Evolutionary conservation across 1,140 invertebrate species (phyloP), one percentile per base, ranked within the genome.

Genomic region (Drosophila ambigua): DNA sequence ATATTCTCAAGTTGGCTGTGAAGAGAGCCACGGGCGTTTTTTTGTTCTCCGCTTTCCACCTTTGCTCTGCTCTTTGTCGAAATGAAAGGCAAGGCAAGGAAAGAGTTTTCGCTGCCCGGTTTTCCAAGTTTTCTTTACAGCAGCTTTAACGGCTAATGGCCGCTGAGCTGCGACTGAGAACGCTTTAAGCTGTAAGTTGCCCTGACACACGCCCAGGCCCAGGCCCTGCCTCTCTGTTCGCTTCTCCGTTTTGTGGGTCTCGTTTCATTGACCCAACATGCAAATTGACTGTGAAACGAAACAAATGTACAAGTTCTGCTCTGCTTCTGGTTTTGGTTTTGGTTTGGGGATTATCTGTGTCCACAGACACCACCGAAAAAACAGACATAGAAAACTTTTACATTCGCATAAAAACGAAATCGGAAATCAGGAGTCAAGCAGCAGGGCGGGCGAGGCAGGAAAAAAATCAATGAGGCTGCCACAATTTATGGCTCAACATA

Each of bases 401-500:
- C 35, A 69, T 44, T 69, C 52, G 57, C 31, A 69, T 78, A 13
- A 39, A 78, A 81, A 78, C 63, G 66, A 78, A 81, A 81, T 81
- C 74, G 78, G 55, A 69, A 82, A 67, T 74, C 73, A 52, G 26
- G 50, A 52, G n/a, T 52, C 50, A 35, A n/a, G 31, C 62, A 69
- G 2, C 4, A 15, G 65, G 71, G 20, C 20, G 20, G 20, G 2
- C 20, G 20, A 63, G 53, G 52, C 31, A 51, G 48, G 39, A 26
- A 68, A 50, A 63, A 50, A 52, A 65, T 74, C 79, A 82, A 82
- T 78, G 79, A 69, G 64, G 52, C 79, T 63, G 46, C 65, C 53
- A 75, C 39, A 82, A 83, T 82, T 82, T 83, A 82, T 82, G 49
- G 69, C 68, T 71, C 43, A 64, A 60, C 60, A 59, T 53, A 77